Conservation (phyloP, 2,888 invertebrate genomes). For the Platynereis dumerilii region DNA sequence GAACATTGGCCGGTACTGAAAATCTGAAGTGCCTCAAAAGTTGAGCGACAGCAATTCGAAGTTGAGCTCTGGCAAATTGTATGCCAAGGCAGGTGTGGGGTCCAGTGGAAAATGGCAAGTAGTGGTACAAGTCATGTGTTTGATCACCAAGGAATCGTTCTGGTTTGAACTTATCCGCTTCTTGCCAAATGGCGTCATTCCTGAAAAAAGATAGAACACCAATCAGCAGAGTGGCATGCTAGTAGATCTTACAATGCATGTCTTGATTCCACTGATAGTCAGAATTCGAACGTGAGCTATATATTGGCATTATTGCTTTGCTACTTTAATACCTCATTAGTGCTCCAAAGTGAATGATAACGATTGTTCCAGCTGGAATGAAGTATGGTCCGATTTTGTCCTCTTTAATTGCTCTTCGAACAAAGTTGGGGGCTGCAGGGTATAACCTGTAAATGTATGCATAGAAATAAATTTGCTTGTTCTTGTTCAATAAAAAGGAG, state of each 20-base stretch:
- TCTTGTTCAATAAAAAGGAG: no score
- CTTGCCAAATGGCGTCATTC: slow-evolving; percentile 40
- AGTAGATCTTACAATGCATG: no score
- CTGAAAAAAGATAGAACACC: no score
- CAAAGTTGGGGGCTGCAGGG: slow-evolving; percentile 44
- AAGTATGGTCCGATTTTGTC: slow-evolving; percentile 42
- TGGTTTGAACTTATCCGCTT: slow-evolving; percentile 47
- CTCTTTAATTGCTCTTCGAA: slow-evolving; percentile 41
- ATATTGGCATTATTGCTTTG: no score
- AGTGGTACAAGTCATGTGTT: slow-evolving; percentile 34
- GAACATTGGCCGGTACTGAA: no score
- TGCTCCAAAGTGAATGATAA: slow-evolving; percentile 46
- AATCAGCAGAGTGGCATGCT: background rate
- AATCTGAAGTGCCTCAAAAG: no score
- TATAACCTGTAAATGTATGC: slow-evolving; percentile 42
- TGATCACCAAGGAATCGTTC: slow-evolving; percentile 42
- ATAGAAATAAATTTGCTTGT: no score
- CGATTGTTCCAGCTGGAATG: slow-evolving; percentile 49
- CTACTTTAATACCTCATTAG: slow-evolving; percentile 55
- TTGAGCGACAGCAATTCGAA: no score
- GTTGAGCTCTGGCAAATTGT: slow-evolving; percentile 50
- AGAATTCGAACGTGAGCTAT: no score
- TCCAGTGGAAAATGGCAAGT: slow-evolving; percentile 51
- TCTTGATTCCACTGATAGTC: no score
- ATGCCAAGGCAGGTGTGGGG: slow-evolving; percentile 56